Conservation (phyloP, 2,888 invertebrate genomes). For the Tetragonula carbonaria region DNA sequence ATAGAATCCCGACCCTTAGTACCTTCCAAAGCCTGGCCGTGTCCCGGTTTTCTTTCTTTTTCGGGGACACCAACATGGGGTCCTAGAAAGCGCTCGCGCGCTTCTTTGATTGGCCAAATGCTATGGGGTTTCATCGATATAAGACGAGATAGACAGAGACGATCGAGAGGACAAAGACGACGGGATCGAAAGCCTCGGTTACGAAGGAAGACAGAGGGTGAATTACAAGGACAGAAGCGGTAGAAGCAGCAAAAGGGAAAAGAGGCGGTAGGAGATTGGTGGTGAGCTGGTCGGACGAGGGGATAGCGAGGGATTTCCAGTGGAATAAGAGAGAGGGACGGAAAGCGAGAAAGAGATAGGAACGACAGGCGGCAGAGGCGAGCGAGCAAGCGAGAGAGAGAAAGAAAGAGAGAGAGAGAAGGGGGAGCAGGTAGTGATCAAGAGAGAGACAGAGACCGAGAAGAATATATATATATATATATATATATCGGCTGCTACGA, state of each 20-base stretch:
- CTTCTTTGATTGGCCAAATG: slow-evolving; percentile 80
- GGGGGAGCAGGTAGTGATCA: too few relatives aligned
- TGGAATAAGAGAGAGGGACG: slow-evolving; percentile 32
- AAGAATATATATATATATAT: slow-evolving; percentile 3
- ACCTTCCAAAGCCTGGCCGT: slow-evolving; percentile 59
- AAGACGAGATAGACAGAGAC: slow-evolving; percentile 63
- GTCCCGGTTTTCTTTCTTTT: slow-evolving; percentile 64
- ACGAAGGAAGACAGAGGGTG: slow-evolving; percentile 56
- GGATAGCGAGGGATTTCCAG: slow-evolving; percentile 30
- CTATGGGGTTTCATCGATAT: slow-evolving; percentile 76
- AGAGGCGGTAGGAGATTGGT: slow-evolving; percentile 34
- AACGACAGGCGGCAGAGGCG: slow-evolving; percentile 14
- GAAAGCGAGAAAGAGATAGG: slow-evolving; percentile 36
- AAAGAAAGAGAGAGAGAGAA: neutral
- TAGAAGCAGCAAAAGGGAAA: slow-evolving; percentile 43
- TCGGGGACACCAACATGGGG: slow-evolving; percentile 56
- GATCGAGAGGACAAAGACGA: slow-evolving; percentile 29
- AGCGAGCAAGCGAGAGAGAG: slow-evolving; percentile 29
- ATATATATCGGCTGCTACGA: slow-evolving; percentile 69
- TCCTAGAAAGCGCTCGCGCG: slow-evolving; percentile 64
- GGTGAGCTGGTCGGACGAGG: slow-evolving; percentile 10
- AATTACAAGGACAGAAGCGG: slow-evolving; percentile 48
- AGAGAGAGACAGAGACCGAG: slow-evolving; percentile 8
- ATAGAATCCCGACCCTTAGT: slow-evolving; percentile 61
- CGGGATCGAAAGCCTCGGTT: slow-evolving; percentile 41